Conservation (phyloP, 2,797 vertebrate species). For the Pitangus sulphuratus region DNA sequence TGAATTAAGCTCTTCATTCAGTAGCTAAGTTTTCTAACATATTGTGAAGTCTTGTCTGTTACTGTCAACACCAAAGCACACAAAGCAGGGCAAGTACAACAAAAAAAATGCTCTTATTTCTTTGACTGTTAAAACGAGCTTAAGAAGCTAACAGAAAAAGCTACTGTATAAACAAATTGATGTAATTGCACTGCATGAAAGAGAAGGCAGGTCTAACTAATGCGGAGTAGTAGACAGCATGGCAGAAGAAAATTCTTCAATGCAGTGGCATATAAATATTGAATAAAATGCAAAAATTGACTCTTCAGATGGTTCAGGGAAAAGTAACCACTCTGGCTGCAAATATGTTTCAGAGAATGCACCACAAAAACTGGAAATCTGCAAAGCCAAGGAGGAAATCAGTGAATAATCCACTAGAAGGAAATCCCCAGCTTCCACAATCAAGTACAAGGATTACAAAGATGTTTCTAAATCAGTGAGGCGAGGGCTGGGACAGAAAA, state of each 20-base stretch:
- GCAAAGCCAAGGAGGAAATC: conserved; percentile 25
- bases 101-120: background rate
- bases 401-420: background rate
- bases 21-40: background rate
- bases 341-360: background rate
- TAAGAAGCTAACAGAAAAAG: background rate
- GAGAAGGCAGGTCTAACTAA: background rate
- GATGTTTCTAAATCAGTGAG: background rate
- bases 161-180: background rate
- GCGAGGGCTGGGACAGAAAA: background rate
- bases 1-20: background rate
- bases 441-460: background rate
- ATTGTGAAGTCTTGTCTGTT: background rate
- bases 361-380: background rate
- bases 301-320: background rate
- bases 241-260: conserved; percentile 36
- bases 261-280: conserved; percentile 24
- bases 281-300: background rate
- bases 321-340: background rate
- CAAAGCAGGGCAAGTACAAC: background rate
- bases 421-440: background rate
- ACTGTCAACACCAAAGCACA: background rate
- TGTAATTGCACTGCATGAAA: conserved; percentile 21
- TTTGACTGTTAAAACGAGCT: background rate
- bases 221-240: background rate